Evolutionary conservation across 1,140 invertebrate genomes (phyloP), one percentile per base, ranked within the genome.

Genomic region (Lordiphosa stackelbergi): DNA sequence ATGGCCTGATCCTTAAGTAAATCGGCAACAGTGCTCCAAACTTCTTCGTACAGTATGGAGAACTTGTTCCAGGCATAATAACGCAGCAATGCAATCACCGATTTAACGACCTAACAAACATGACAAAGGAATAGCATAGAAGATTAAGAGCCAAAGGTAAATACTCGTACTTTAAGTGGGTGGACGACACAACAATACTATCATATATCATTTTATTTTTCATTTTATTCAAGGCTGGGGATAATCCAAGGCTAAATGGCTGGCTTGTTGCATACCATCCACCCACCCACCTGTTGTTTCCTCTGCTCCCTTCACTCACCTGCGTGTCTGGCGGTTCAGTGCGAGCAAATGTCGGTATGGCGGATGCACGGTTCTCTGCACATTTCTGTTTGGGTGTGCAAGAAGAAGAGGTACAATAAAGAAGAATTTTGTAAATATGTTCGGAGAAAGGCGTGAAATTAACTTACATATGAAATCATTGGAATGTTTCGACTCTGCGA

Each of bases 401-500:
- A 54, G 24, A 53, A 52, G 16, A 22, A 22, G 22, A 4, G 22
- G 22, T 4, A 24, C 5, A 24, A 24, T 22, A 6, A 24, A 24
- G 5, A 24, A 24, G 22, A 24, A 24, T 24, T 5, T 24, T 24
- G 22, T 24, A 24, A 5, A 24, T 24, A 11, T 28, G n/a, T 43
- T 53, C 19, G 22, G 22, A 24, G 22, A 24, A 24, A 53, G 22
- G 13, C n/a, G 12, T 34, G 11, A 36, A 52, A 58, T 19, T n/a
- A 35, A 93, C 95, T 94, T 90, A 98, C 97, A 89, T 98, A 98
- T 79, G 96, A 97, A 87, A 99, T 97, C 95, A 99, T 98, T 24
- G 97, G 97, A 86, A 98, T 92, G 89, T 99, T 98, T 81, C 95
- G 92, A 5, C 97, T 94, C 68, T 97, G 95, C 7, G 97, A 94